Evolutionary conservation across 2,113 vertebrate genomes (phyloP), one percentile per base, ranked within the genome.

Genomic region (Machaerirhynchus nigripectus): DNA sequence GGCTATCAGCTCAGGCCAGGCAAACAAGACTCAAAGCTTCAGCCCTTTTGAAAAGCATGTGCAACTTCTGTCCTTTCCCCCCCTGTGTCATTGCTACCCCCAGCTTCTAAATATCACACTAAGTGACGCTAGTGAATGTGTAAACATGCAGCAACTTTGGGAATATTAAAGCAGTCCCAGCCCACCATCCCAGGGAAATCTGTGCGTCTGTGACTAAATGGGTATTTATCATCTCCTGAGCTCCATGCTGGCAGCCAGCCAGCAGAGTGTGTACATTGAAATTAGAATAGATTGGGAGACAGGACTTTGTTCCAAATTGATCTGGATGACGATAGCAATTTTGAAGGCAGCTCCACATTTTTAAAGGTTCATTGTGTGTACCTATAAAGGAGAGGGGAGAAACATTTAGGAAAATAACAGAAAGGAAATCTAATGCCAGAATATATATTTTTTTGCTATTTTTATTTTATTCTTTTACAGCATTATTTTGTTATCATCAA

Each of bases 261-360:
- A 97, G 64, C 4, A 69, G 77, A 95, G 86, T 98, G 95, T 95
- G 87, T 87, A 96, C 76, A 90, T 78, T 95, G 95, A 97, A 98
- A 97, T 97, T 91, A 97, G 94, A 97, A 97, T 91, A 97, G 95
- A 97, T 93, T 60, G 89, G 68, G 92, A 97, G 85, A 91, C 82
- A 89, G 82, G 76, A 89, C 93, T 94, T 94, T 84, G 73, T 90
- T 97, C 91, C 85, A 95, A 95, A 97, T 95, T 96, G 96, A 96
- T 97, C 93, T 90, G 52, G 87, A 95, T 94, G 95, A 97, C 11
- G 71, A 93, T 56, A 97, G 85, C 84, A 87, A 93, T 80, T 94
- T 91, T 95, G 81, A 97, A 93, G 97, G 83, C 86, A 93, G 88
- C 24, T 59, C 84, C 26, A 68, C 33, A 80, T 87, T 93, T 97